phyloP scores from a whole-genome alignment of 2,797 vertebrate species.

The Molossus alvarezi region DNA sequence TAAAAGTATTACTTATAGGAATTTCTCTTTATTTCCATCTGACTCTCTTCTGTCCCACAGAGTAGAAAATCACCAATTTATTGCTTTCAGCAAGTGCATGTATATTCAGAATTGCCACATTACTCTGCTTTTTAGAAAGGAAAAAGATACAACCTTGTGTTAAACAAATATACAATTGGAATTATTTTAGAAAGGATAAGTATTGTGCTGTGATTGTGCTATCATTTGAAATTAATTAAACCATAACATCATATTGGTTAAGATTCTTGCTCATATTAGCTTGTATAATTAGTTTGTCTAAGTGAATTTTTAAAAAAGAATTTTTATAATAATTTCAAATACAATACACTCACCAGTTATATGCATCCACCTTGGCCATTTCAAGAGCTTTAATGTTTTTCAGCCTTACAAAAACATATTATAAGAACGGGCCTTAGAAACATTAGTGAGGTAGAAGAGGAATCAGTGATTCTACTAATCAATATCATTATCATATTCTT shows the following conservation, averaged over 20 bases:
- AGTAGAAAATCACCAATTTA: slow-evolving; percentile 83
- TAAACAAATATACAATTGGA: slow-evolving; percentile 41
- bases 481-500: slow-evolving; percentile 60
- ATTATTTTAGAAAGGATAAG: slow-evolving; percentile 55
- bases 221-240: slow-evolving; percentile 69
- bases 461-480: slow-evolving; percentile 61
- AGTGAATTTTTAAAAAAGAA: slow-evolving; percentile 41
- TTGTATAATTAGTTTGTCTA: slow-evolving; percentile 30
- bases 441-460: slow-evolving; percentile 32
- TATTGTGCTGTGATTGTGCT: slow-evolving; percentile 10
- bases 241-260: background rate
- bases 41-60: slow-evolving; percentile 80
- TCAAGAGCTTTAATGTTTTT: slow-evolving; percentile 31
- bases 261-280: slow-evolving; percentile 9
- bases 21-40: slow-evolving; percentile 81
- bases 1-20: slow-evolving; percentile 82
- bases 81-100: slow-evolving; percentile 73
- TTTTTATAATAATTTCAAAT: slow-evolving; percentile 59
- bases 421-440: slow-evolving; percentile 52
- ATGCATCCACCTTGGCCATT: slow-evolving; percentile 16
- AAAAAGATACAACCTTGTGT: slow-evolving; percentile 42
- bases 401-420: slow-evolving; percentile 13
- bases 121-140: slow-evolving; percentile 67
- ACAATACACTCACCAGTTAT: background rate
- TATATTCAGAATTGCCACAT: slow-evolving; percentile 73